Percentiles rank a stretch among this genome's conserved stretches.
Evolutionary conservation across 2,888 invertebrate species (phyloP).

Genomic region (Acronicta psi): DNA sequence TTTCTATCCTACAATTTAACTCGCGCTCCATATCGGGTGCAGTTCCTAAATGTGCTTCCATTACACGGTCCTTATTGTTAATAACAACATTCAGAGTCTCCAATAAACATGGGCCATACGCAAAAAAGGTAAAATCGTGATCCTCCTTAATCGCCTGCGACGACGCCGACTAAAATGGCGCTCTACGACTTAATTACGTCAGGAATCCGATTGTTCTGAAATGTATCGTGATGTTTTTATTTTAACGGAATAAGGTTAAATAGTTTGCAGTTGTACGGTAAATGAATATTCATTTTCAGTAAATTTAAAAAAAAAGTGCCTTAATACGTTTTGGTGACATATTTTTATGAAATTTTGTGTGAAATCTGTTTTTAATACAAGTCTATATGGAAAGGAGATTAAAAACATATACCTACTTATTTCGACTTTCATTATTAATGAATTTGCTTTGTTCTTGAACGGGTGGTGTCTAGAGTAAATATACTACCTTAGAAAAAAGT

Average conservation of each 20-base stretch:
- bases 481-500: too few species aligned
- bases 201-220: constrained; percentile 45
- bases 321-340: too few species aligned
- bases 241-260: constrained; percentile 28
- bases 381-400: too few species aligned
- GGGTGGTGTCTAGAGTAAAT: too few species aligned
- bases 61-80: constrained; percentile 47
- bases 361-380: too few species aligned
- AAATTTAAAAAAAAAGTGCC: too few species aligned
- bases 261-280: constrained; percentile 15
- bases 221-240: constrained; percentile 29
- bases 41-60: constrained; percentile 31
- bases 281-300: constrained; percentile 10
- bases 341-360: not conserved
- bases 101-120: constrained; percentile 47
- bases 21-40: constrained; percentile 17
- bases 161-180: constrained; percentile 66
- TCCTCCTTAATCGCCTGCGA: constrained; percentile 63
- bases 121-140: constrained; percentile 72
- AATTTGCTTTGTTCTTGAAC: not conserved
- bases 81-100: constrained; percentile 59
- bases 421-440: too few species aligned
- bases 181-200: constrained; percentile 55
- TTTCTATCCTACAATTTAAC: constrained; percentile 22
- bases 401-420: too few species aligned